These are phyloP conservation scores for Pterocles orientalis DNA, from an alignment of 2,113 vertebrate genomes.

Conservation along the genomic window DNA sequence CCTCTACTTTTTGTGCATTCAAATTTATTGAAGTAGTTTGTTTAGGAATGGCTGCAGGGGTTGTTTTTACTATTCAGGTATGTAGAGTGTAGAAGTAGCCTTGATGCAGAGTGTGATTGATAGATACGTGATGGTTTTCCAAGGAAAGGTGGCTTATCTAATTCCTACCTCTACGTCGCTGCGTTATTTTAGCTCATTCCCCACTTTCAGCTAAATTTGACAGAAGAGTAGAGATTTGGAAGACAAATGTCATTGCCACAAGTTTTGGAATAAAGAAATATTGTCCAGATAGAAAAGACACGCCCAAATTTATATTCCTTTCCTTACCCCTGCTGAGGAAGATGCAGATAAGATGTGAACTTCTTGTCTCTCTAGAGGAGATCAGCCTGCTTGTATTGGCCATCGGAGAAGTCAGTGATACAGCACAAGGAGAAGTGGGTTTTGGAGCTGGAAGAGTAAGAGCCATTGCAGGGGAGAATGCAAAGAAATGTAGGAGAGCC, in stretches of 20 bases:
- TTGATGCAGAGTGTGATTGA: not conserved
- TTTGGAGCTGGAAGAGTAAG: not conserved
- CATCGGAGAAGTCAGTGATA: not conserved
- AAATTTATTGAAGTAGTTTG: not conserved
- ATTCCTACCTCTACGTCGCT: not conserved
- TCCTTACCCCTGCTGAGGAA: not conserved
- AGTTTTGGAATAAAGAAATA: not conserved
- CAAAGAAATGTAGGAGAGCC: not conserved
- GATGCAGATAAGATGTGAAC: not conserved
- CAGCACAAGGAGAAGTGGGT: not conserved
- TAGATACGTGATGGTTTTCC: not conserved
- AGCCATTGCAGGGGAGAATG: not conserved
- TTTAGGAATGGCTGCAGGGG: slow-evolving; percentile 21
- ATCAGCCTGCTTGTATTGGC: not conserved
- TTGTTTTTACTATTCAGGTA: slow-evolving; percentile 26
- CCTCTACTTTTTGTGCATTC: not conserved
- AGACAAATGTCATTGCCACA: not conserved
- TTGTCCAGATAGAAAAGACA: not conserved
- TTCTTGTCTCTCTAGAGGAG: not conserved
- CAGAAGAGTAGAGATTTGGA: not conserved
- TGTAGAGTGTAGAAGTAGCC: not conserved
- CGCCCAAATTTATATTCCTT: not conserved
- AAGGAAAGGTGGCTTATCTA: not conserved
- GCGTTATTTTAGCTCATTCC: not conserved
- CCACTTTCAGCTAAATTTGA: not conserved